These are phyloP conservation scores for Sipha maydis DNA, from an alignment of 2,888 invertebrate species.

Conservation along the genomic window DNA sequence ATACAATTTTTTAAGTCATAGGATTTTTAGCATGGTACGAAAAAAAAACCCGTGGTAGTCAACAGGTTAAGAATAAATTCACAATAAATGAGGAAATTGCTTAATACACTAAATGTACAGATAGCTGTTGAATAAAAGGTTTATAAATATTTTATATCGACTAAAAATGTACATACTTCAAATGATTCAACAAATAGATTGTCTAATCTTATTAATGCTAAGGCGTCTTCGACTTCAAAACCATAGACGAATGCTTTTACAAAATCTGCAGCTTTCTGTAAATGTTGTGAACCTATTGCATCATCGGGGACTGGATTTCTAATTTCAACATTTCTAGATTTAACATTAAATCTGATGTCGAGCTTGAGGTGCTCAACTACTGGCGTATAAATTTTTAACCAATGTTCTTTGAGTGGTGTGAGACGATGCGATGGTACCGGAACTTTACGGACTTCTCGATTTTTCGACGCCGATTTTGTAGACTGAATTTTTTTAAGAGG, in stretches of 20 bases:
- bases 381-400: constrained; percentile 96
- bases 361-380: constrained; percentile 94
- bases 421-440: constrained; percentile 94
- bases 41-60: no score
- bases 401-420: constrained; percentile 93
- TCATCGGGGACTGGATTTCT: constrained; percentile 77
- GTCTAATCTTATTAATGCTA: constrained; percentile 92
- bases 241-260: constrained; percentile 95
- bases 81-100: no score
- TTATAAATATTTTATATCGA: no score
- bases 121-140: no score
- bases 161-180: constrained; percentile 73
- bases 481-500: no score
- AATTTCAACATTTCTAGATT: constrained; percentile 89
- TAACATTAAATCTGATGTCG: constrained; percentile 93
- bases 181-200: constrained; percentile 97
- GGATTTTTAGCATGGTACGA: no score
- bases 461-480: no score
- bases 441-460: constrained; percentile 76
- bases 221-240: constrained; percentile 96
- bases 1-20: no score
- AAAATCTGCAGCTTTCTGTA: constrained; percentile 99
- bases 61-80: no score
- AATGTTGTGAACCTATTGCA: constrained; percentile 79
- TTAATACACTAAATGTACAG: no score